Evolutionary conservation across 2,113 vertebrate species (phyloP).

Genomic region (Eublepharis macularius): DNA sequence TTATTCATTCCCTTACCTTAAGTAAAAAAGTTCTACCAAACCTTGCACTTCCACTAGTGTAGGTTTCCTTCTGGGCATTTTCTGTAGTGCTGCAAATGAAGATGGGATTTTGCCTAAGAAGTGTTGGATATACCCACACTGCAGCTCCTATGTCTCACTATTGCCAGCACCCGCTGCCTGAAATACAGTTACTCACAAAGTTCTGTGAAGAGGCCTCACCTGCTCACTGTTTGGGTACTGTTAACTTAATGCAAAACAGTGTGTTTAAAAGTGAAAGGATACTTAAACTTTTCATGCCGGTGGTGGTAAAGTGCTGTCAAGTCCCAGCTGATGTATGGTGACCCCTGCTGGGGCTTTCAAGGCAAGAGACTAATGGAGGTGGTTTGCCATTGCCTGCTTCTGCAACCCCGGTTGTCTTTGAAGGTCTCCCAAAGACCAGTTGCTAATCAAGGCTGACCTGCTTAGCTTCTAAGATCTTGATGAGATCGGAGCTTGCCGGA

Average conservation of each 20-base stretch:
- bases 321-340: no score
- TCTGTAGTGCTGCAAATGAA: neutral
- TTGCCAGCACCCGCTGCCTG: neutral
- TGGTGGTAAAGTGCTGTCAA: no score
- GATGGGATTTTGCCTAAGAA: neutral
- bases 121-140: neutral
- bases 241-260: neutral
- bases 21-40: neutral
- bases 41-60: neutral
- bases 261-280: neutral
- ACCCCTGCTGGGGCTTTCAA: no score
- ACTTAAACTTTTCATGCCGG: neutral
- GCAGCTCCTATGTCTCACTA: neutral
- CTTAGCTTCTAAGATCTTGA: no score
- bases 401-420: no score
- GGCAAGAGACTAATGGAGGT: no score
- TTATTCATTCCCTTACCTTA: no score
- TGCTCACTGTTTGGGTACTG: neutral
- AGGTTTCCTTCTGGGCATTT: neutral
- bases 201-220: neutral
- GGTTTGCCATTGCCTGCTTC: no score
- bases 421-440: no score
- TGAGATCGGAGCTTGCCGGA: no score
- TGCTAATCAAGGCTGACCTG: no score
- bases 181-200: neutral